Conservation (phyloP, 1,140 invertebrate species). For the Philopotamus ludificatus region DNA sequence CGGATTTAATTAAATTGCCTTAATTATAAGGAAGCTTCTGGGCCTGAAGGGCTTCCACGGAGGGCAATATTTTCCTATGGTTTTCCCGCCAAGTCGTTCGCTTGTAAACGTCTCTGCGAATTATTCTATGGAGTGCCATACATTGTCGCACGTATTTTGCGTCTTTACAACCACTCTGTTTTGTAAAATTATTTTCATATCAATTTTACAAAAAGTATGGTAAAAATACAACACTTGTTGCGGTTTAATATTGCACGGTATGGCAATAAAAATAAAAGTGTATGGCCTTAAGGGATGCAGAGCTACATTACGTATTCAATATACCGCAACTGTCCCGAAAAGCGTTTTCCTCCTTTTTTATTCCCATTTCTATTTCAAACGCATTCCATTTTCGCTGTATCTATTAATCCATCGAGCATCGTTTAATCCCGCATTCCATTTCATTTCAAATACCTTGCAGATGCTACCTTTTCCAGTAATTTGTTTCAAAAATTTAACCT, state of each 20-base stretch:
- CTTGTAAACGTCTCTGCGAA: background rate
- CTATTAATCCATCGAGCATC: slow-evolving; percentile 28
- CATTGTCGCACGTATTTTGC: background rate
- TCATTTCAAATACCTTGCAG: slow-evolving; percentile 1
- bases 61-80: background rate
- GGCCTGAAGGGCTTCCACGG: slow-evolving; percentile 1
- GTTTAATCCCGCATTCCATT: slow-evolving; percentile 26
- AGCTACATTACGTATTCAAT: slow-evolving; percentile 2
- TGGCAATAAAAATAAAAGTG: background rate
- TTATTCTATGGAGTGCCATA: background rate
- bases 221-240: background rate
- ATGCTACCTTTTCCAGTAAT: slow-evolving; percentile 2
- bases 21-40: slow-evolving; percentile 26
- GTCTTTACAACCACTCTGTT: background rate
- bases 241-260: background rate
- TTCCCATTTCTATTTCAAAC: background rate
- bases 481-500: background rate
- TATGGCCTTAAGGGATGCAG: background rate
- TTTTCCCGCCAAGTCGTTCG: background rate
- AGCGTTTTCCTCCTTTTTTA: slow-evolving; percentile 5
- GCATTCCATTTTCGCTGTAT: background rate
- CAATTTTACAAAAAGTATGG: background rate
- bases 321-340: background rate
- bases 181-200: background rate
- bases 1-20: slow-evolving; percentile 41